A percentile compares a stretch with the other conserved stretches of the same genome.
These are phyloP conservation scores for Ceratitis capitata DNA, from an alignment of 1,140 invertebrate species.

Conservation along the genomic window DNA sequence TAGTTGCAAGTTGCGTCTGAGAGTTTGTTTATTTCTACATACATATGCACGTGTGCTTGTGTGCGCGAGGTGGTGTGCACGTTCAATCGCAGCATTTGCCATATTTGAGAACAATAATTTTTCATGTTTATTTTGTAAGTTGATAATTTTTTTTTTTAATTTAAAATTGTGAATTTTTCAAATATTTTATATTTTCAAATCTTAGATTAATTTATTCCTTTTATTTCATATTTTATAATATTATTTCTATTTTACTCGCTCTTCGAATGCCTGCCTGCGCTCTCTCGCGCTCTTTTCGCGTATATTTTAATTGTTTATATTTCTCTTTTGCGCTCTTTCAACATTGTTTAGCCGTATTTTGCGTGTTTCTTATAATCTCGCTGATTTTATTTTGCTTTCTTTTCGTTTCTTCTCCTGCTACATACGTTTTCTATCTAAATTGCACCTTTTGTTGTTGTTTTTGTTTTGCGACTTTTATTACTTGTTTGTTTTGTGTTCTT, in stretches of 20 bases:
- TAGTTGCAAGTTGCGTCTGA: neutral
- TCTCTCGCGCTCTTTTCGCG: slow-evolving; percentile 41
- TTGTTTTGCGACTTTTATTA: neutral
- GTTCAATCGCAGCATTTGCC: neutral
- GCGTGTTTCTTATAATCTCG: neutral
- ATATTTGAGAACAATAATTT: slow-evolving; percentile 5
- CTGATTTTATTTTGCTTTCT: neutral
- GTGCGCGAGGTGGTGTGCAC: neutral
- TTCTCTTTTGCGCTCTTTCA: slow-evolving; percentile 17
- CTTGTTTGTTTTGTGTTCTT: neutral
- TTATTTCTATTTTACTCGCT: slow-evolving; percentile 14
- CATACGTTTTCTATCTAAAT: neutral
- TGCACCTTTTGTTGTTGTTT: neutral
- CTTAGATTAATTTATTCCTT: neutral
- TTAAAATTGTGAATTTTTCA: neutral
- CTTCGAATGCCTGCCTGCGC: slow-evolving; percentile 1
- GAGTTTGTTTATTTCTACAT: neutral
- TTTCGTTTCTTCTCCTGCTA: neutral
- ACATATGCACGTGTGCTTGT: slow-evolving; percentile 2
- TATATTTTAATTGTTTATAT: slow-evolving; percentile 30
- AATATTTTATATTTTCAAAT: neutral
- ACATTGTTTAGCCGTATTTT: slow-evolving; percentile 13
- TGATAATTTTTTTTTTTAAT: neutral
- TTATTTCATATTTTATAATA: neutral
- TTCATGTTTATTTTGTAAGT: neutral